Base-by-base conservation (phyloP, 2,888 invertebrate genomes). In the Lycia hirtaria region DNA sequence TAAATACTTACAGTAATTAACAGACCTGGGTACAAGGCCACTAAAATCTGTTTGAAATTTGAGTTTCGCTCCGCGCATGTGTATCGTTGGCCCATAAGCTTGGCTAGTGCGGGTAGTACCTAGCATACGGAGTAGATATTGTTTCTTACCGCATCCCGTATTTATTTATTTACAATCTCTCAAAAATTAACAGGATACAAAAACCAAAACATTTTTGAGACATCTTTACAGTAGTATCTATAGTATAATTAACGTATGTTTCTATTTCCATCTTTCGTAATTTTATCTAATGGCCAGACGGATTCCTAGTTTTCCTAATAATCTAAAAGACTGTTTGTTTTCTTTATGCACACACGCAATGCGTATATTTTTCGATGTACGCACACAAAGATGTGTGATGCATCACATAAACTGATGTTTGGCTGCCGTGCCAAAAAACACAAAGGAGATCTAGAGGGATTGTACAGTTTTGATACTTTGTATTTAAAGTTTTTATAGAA, bases 401-500 rank as follows among this genome's bases (percentile, higher is more conserved):
- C 85, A 86, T 84, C 86, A 75, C 80, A 84, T 88, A 87, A 87
- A 89, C 86, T 77, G 77, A 80, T 84, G 86, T 87, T 89, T 89
- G 88, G 92, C 88, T 57, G 75, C 81, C 54, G 83, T 89, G 92
- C 91, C 91, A 92, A 92, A 90, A 89, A 88, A 84, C 90, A 90
- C 90, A 88, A 85, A 83, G 83, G 78, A 80, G 75, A 52, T 57
- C 30, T 55, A 5, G 10, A 35, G 24, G 44, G 67, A 50, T 14
- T 56, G 44, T 67, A 44, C 4, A 3, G 54, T 82, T 59, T 89
- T 91, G 88, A 76, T 88, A 76, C 80, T 87, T 84, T 55, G 22
- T 3, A 5, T 28, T 19, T 10, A 35, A 6, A 12, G 20, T 32
- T 44, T 44, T 44, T 44, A 20, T 9, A 9, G n/a, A 28, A 32